Base-by-base conservation (phyloP, 1,140 invertebrate species). In the Eueides isabella region DNA sequence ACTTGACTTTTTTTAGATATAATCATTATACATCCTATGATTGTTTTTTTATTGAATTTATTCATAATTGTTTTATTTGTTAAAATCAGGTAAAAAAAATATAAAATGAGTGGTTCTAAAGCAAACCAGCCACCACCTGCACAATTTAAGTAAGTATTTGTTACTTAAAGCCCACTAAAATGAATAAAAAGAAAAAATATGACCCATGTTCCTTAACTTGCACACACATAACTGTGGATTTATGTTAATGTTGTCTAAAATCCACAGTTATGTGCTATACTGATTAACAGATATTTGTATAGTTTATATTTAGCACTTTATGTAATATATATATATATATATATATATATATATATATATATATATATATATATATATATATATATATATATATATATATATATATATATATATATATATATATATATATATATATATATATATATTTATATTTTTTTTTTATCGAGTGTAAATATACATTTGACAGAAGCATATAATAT, bases 121-220 rank as follows among this genome's bases (percentile, higher is more conserved):
- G 70, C 55, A 61, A 72, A 69, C 35, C 68, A 61, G 31, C 74
- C 74, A 26, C 74, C 79, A 71, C 74, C 76, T 74, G 75, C 78
- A 73, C 77, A 82, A 48, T 84, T 84, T 76, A 71, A 80, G 83
- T 85, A 80, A 80, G 83, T 83, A 71, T 67, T 23, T 55, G 23
- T 55, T 55, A 23, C 26, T 55, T 19, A 11, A 55, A 55, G 9
- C 1, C 7, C 26, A 23, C 7, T 19, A 55, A 38, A 23, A 44
- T n/a, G n/a, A 19, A 19, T n/a, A 44, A 44, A 16, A 1, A 44
- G 16, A 44, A 44, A 44, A 16, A 16, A 6, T 19, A 44, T 2
- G 7, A 44, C n/a, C n/a, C n/a, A 19, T 44, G n/a, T 31, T 31
- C 31, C 41, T 26, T 23, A 23, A 55, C 48, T 55, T 55, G 9